Percentiles rank a stretch among this genome's conserved stretches.
phyloP scores from a whole-genome alignment of 2,113 vertebrate species.

The Uria lomvia region DNA sequence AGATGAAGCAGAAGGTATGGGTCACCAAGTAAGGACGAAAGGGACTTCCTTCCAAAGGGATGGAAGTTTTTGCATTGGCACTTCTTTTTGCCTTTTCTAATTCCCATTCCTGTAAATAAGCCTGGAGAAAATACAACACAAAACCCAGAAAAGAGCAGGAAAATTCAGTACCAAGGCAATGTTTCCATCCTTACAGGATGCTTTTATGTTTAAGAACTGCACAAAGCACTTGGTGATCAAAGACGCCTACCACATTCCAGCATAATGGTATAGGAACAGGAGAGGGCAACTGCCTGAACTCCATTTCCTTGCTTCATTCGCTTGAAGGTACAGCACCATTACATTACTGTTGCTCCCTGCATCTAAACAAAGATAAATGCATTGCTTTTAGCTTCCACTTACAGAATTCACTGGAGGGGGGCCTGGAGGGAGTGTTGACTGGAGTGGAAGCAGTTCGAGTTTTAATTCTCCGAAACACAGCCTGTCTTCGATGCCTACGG shows the following conservation, averaged over 20 bases:
- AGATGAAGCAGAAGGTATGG: background rate
- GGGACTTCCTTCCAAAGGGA: background rate
- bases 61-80: background rate
- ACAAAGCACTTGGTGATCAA: background rate
- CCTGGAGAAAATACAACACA: background rate
- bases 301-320: background rate
- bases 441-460: constrained; percentile 96
- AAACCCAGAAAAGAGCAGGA: background rate
- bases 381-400: constrained; percentile 63
- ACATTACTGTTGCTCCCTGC: background rate
- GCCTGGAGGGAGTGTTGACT: constrained; percentile 93
- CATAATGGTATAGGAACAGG: background rate
- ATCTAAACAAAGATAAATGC: background rate
- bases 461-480: constrained; percentile 97
- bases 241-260: background rate
- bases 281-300: background rate
- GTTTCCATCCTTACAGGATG: background rate
- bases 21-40: background rate
- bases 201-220: background rate
- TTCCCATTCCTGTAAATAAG: background rate
- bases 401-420: constrained; percentile 97
- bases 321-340: background rate
- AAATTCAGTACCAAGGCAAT: background rate
- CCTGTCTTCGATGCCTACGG: constrained; percentile 93
- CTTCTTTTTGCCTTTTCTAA: background rate